Evolutionary conservation across 2,888 invertebrate species (phyloP).

Genomic region (Thereva nobilitata): DNA sequence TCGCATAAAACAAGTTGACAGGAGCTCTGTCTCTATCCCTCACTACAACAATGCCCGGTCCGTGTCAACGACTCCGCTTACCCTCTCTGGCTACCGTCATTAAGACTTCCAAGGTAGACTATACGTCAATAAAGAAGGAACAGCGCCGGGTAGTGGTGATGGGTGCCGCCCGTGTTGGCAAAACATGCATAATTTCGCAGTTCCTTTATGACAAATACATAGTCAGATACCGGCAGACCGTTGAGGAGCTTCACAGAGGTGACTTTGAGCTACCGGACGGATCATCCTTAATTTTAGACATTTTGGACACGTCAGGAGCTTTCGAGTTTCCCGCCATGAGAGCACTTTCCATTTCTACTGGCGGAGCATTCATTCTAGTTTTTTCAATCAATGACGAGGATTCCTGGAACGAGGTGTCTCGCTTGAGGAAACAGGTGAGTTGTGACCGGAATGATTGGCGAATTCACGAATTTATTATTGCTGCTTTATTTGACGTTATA

Average conservation of each 20-base stretch:
- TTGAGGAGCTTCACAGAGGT: slow-evolving; percentile 66
- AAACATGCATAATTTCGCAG: slow-evolving; percentile 65
- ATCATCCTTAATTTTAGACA: slow-evolving; percentile 65
- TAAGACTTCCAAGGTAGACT: slow-evolving; percentile 42
- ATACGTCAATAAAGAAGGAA: slow-evolving; percentile 47
- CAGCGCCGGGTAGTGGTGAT: slow-evolving; percentile 56
- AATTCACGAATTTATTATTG: too few relatives aligned
- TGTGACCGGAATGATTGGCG: background rate
- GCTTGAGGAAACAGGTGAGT: slow-evolving; percentile 59
- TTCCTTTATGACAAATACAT: slow-evolving; percentile 64
- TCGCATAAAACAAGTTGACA: background rate
- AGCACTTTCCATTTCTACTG: slow-evolving; percentile 71
- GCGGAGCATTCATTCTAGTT: slow-evolving; percentile 74
- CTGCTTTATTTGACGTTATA: too few relatives aligned
- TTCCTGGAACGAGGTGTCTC: slow-evolving; percentile 63
- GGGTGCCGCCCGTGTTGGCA: slow-evolving; percentile 63
- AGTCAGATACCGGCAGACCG: slow-evolving; percentile 65
- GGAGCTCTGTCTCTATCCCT: background rate
- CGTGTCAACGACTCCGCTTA: slow-evolving; percentile 50
- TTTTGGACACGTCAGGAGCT: slow-evolving; percentile 72
- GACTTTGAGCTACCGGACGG: slow-evolving; percentile 57
- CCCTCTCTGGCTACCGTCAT: slow-evolving; percentile 48
- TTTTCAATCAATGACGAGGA: slow-evolving; percentile 67
- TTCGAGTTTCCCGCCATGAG: slow-evolving; percentile 76
- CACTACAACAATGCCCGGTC: slow-evolving; percentile 44